Base-by-base conservation (phyloP, 2,113 vertebrate species). In the Daboia siamensis region DNA sequence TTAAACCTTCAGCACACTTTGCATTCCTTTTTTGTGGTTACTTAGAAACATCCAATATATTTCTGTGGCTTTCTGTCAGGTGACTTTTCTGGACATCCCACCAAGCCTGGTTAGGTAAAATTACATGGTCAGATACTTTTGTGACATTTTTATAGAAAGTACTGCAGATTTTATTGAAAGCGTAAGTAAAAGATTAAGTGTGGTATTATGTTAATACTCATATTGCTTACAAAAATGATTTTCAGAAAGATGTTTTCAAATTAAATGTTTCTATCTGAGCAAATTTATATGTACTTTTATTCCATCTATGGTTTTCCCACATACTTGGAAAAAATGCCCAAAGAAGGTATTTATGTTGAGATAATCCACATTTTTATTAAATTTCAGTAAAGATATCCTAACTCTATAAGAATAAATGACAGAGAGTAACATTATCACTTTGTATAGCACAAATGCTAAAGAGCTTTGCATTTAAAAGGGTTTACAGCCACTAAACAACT, bases 341-440 rank as follows among this genome's bases (percentile, higher is more conserved):
- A 39, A 39, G 15, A 80, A 80, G 69, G 69, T 39, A 80, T 13
- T 74, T 74, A 80, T 80, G 15, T 39, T 80, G 33, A 39, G 33
- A 80, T 80, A 39, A 17, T 39, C 69, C 69, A 39, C 69, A 80
- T 80, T 80, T 80, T 80, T 88, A 23, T 54, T 55, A 55, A 39
- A 80, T 23, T 15, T 61, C 56, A 59, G 48, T 29, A 3, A 61
- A 29, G 3, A 10, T 17, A 61, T 29, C 29, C 44, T n/a, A 11
- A 11, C 26, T 74, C 61, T 86, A 46, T 1, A 57, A 10, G n/a
- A 84, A 86, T 17, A 20, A 51, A 21, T 20, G 15, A 61, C 3
- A 51, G 59, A 29, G 10, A 84, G 39, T 90, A 44, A 57, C 2
- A 0, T 23, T 15, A 86, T n/a, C 0, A 0, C 1, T 33, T 87